Conservation (phyloP, 2,797 vertebrate genomes). For the Sebastes flavidus region DNA sequence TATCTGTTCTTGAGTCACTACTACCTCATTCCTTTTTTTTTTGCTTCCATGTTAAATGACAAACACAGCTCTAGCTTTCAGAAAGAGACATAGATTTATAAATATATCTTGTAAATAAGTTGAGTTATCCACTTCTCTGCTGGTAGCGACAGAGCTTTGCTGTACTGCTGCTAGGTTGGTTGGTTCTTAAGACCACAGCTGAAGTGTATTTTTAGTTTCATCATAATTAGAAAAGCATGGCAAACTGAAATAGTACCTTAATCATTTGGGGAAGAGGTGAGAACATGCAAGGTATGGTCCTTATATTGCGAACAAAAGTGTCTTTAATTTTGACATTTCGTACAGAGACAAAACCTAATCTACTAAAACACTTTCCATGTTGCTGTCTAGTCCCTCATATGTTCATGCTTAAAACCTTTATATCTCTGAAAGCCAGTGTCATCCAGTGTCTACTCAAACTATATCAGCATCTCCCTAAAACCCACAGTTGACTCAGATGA, state of each 20-base stretch:
- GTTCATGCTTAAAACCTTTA: not conserved
- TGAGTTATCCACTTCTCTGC: not conserved
- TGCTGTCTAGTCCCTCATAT: not conserved
- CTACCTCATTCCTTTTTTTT: conserved; percentile 30
- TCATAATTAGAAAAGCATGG: not conserved
- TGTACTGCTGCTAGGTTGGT: not conserved
- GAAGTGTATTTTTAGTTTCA: not conserved
- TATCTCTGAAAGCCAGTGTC: conserved; percentile 14
- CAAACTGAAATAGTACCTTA: not conserved
- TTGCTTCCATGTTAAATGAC: conserved; percentile 28
- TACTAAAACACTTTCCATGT: not conserved
- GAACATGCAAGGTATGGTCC: not conserved
- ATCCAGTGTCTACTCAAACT: conserved; percentile 25
- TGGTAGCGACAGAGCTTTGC: not conserved
- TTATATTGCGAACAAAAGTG: not conserved
- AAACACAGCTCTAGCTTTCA: not conserved
- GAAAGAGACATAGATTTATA: not conserved
- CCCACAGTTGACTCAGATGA: conserved; percentile 23
- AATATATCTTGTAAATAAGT: not conserved
- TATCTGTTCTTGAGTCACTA: conserved; percentile 52
- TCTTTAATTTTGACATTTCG: not conserved
- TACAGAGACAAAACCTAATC: not conserved
- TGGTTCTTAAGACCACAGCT: not conserved
- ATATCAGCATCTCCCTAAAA: conserved; percentile 10
- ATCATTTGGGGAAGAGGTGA: not conserved